phyloP scores from a whole-genome alignment of 2,797 vertebrate species.

The Pachyuromys duprasi region DNA sequence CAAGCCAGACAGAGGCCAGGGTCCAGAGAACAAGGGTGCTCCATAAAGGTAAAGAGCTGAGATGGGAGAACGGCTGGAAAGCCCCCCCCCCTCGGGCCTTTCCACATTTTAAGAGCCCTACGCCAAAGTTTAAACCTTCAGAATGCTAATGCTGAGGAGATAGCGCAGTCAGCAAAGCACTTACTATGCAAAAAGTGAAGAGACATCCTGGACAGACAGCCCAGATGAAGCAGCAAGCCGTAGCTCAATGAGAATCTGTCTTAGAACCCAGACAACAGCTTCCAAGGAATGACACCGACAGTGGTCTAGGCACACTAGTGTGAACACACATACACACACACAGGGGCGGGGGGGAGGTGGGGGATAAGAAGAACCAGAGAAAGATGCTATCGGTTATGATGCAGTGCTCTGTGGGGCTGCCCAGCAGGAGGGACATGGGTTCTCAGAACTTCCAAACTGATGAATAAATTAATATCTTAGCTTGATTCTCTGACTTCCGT shows the following conservation, averaged over 20 bases:
- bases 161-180: neutral
- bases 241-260: neutral
- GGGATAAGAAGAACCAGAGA: neutral
- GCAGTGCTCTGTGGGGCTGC: neutral
- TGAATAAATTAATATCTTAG: constrained; percentile 52
- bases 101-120: constrained; percentile 1
- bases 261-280: neutral
- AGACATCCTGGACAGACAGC: neutral
- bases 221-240: neutral
- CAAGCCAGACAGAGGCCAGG: neutral
- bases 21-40: neutral
- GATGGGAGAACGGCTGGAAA: neutral
- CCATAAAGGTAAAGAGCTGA: neutral
- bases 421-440: neutral
- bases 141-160: neutral
- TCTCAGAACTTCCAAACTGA: constrained; percentile 38
- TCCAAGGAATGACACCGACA: neutral
- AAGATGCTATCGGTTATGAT: neutral
- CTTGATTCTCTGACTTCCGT: neutral
- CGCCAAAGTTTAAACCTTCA: constrained; percentile 1
- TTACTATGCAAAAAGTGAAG: neutral
- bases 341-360: too few species aligned
- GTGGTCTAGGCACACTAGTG: neutral
- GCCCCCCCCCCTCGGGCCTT: neutral
- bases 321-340: neutral